A percentile compares a stretch with the other conserved stretches of the same genome.
Evolutionary conservation across 2,113 vertebrate species (phyloP).

Genomic region (Notarius quadriscutis): DNA sequence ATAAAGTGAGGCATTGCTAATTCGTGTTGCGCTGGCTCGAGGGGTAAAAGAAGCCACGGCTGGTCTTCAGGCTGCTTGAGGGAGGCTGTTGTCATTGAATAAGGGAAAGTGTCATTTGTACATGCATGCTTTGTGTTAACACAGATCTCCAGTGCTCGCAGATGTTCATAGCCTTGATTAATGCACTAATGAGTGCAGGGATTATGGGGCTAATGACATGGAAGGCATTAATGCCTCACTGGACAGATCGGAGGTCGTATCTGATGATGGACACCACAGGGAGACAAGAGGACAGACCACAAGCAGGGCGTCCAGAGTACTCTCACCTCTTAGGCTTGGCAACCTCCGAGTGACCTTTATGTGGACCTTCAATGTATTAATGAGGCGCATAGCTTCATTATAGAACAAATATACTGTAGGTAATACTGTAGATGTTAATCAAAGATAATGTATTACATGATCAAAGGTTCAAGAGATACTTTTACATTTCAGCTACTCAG

Average conservation of each 20-base stretch:
- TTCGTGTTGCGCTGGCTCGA: conserved; percentile 56
- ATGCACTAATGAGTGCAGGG: conserved; percentile 50
- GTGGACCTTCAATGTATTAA: neutral
- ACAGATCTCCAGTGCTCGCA: conserved; percentile 40
- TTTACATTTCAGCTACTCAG: neutral
- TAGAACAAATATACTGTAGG: neutral
- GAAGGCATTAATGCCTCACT: conserved; percentile 34
- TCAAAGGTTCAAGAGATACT: neutral
- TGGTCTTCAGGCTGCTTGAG: conserved; percentile 46
- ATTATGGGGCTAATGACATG: conserved; percentile 45
- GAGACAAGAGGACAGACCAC: conserved; percentile 32
- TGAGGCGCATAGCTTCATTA: neutral
- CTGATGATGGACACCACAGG: conserved; percentile 26
- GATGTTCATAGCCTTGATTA: conserved; percentile 51
- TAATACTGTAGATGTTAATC: neutral
- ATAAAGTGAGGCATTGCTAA: conserved; percentile 64
- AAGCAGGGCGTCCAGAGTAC: conserved; percentile 7
- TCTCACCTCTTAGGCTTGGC: neutral
- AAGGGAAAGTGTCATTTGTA: conserved; percentile 53
- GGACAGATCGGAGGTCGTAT: conserved; percentile 46
- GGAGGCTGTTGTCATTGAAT: conserved; percentile 46
- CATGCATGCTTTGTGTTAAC: conserved; percentile 34
- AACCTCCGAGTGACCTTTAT: conserved; percentile 5
- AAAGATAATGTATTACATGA: neutral
- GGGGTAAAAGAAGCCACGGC: conserved; percentile 49